Percentiles rank a stretch among this genome's conserved stretches.
Conservation (phyloP, 30 jellyfish, hydroid and myxozoan species). For the Mastigias papua region DNA sequence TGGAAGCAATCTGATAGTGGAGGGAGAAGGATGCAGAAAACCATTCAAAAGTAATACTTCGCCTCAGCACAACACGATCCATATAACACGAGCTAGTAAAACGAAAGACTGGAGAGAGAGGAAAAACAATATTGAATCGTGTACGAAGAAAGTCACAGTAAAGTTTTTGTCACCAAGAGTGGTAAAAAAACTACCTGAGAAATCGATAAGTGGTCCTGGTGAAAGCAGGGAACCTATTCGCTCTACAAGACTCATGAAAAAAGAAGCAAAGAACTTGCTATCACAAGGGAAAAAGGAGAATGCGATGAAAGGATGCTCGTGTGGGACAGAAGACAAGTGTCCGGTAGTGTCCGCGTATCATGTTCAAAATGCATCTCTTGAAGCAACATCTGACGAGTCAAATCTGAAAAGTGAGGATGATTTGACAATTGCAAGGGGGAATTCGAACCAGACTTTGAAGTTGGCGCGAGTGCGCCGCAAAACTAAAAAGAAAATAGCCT, state of each 20-base stretch:
- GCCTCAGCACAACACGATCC: constrained; percentile 33
- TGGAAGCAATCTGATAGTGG: constrained; percentile 84
- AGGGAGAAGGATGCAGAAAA: constrained; percentile 80
- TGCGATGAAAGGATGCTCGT: constrained; percentile 58
- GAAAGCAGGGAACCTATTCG: neutral
- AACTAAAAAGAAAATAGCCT: constrained; percentile 51
- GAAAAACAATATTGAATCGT: neutral
- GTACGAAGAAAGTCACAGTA: neutral
- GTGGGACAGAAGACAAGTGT: constrained; percentile 65
- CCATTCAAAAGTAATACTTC: constrained; percentile 19
- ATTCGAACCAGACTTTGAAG: constrained; percentile 55
- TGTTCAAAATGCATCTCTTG: constrained; percentile 67
- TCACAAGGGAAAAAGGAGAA: constrained; percentile 1
- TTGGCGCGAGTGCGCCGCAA: constrained; percentile 63
- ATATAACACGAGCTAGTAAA: constrained; percentile 19
- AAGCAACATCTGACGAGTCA: constrained; percentile 4
- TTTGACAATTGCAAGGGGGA: neutral
- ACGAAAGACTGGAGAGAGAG: constrained; percentile 12
- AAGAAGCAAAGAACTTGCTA: constrained; percentile 36
- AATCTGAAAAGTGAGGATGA: neutral
- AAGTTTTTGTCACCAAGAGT: constrained; percentile 1
- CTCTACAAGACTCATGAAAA: constrained; percentile 7
- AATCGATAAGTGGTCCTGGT: neutral
- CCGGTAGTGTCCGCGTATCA: constrained; percentile 69
- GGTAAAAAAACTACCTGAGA: neutral